phyloP scores from a whole-genome alignment of 1,140 invertebrate species.

The Drosophila fuyamai region DNA sequence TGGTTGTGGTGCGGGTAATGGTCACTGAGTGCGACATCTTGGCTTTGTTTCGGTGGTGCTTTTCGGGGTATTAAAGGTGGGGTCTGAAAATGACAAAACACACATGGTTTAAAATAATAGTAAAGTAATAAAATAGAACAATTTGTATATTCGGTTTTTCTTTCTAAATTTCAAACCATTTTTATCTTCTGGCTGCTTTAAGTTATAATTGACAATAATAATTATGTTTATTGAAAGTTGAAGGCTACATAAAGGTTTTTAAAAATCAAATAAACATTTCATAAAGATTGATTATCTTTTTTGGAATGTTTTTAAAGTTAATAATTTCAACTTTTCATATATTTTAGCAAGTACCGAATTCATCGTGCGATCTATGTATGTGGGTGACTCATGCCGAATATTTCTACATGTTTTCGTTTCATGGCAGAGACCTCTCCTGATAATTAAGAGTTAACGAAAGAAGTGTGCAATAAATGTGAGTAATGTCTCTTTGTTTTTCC shows the following conservation, averaged over 20 bases:
- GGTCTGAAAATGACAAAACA: conserved; percentile 15
- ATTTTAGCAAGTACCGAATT: too few species aligned
- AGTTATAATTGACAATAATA: too few species aligned
- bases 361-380: too few species aligned
- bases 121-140: neutral
- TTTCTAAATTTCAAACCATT: neutral
- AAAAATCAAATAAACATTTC: too few species aligned
- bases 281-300: too few species aligned
- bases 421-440: neutral
- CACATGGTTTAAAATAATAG: neutral
- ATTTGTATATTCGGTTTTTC: neutral
- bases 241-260: too few species aligned
- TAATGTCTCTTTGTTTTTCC: neutral
- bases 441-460: neutral
- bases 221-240: too few species aligned
- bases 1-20: conserved; percentile 93
- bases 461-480: neutral
- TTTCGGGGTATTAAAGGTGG: conserved; percentile 26
- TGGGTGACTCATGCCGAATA: neutral
- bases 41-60: conserved; percentile 32
- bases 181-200: neutral
- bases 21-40: conserved; percentile 94
- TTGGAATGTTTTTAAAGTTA: too few species aligned
- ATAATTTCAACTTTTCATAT: too few species aligned
- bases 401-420: neutral